Conservation (phyloP, 2,888 invertebrate species). For the Diaphora mendica region DNA sequence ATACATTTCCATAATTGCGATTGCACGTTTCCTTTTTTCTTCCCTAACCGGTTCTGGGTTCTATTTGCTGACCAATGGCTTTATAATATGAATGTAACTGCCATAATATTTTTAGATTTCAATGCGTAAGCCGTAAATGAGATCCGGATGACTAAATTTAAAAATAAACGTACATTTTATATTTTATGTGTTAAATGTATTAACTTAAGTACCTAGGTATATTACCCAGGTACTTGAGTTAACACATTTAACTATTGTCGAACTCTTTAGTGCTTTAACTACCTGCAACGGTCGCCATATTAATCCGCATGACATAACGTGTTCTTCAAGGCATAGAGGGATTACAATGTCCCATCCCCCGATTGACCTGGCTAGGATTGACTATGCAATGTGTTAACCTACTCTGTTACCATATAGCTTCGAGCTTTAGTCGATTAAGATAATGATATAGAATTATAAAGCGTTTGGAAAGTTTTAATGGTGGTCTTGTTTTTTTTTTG, state of each 20-base stretch:
- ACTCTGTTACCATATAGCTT: conserved; percentile 29
- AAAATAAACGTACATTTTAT: neutral
- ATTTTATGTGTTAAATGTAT: too few relatives aligned
- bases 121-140: conserved; percentile 38
- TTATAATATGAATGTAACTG: conserved; percentile 55
- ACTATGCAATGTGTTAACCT: neutral
- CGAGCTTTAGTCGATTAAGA: conserved; percentile 36
- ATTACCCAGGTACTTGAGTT: too few relatives aligned
- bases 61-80: conserved; percentile 20
- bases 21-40: conserved; percentile 13
- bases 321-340: too few relatives aligned
- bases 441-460: conserved; percentile 48
- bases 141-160: conserved; percentile 21
- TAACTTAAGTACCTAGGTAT: too few relatives aligned
- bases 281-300: too few relatives aligned
- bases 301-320: too few relatives aligned
- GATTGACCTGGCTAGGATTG: too few relatives aligned
- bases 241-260: too few relatives aligned
- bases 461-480: conserved; percentile 42
- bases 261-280: too few relatives aligned
- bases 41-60: conserved; percentile 31
- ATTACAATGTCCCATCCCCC: too few relatives aligned
- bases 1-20: conserved; percentile 44
- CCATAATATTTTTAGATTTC: conserved; percentile 72
- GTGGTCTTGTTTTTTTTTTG: conserved; percentile 28